These are phyloP conservation scores for Scolopax bukidnonensis DNA, from an alignment of 2,797 vertebrate genomes.

Conservation along the genomic window DNA sequence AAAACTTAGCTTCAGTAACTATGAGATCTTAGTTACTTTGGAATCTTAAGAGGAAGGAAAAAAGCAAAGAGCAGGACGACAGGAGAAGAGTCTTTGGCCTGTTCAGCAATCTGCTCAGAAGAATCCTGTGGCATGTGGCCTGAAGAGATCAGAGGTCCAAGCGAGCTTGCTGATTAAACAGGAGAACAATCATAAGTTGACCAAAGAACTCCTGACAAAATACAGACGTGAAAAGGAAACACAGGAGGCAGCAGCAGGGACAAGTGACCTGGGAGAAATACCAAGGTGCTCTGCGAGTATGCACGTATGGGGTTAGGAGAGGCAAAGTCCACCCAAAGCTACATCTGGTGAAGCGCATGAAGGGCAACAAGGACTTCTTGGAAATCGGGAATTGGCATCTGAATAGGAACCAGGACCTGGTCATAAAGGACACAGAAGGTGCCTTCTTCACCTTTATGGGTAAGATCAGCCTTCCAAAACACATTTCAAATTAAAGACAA, in stretches of 20 bases:
- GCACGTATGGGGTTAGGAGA: not conserved
- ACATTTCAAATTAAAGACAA: not conserved
- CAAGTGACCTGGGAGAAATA: not conserved
- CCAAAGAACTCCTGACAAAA: not conserved
- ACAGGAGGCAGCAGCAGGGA: not conserved
- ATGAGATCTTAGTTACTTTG: not conserved
- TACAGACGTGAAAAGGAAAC: not conserved
- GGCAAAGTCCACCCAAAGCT: not conserved
- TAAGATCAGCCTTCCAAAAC: not conserved
- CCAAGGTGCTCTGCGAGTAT: not conserved
- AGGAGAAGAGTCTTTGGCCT: not conserved
- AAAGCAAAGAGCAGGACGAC: not conserved
- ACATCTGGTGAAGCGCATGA: not conserved
- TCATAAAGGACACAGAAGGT: not conserved
- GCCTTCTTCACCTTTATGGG: not conserved
- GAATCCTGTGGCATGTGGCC: accelerated
- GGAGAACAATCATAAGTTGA: not conserved
- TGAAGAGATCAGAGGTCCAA: not conserved
- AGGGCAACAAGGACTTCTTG: not conserved
- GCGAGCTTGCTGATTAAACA: accelerated
- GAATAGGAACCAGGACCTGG: not conserved
- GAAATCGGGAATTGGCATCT: not conserved
- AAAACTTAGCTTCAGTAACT: not conserved
- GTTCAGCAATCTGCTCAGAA: not conserved
- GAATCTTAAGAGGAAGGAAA: not conserved